phyloP scores from a whole-genome alignment of 2,797 vertebrate species.

The Brotula barbata region DNA sequence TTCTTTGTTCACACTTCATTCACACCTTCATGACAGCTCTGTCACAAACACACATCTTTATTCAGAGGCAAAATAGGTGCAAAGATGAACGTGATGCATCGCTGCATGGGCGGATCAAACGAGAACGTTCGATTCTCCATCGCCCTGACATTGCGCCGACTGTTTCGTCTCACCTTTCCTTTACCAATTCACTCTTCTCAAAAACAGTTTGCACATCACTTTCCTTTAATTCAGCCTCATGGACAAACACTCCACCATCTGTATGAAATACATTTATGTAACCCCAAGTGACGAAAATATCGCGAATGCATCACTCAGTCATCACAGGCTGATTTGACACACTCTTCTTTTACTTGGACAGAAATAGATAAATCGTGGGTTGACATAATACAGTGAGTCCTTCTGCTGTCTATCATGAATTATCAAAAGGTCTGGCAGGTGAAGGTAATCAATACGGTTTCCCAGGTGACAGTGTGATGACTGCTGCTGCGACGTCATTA shows the following conservation, averaged over 20 bases:
- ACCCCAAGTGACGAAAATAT: not conserved
- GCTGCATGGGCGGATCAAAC: constrained; percentile 3
- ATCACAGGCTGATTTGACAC: not conserved
- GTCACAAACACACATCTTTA: constrained; percentile 2
- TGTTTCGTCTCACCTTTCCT: constrained; percentile 1
- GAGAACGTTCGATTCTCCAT: not conserved
- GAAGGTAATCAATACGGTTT: constrained; percentile 52
- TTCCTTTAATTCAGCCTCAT: not conserved
- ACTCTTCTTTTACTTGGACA: not conserved
- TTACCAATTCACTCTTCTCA: not conserved
- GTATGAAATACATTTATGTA: constrained; percentile 6
- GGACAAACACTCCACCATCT: not conserved
- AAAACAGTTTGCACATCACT: not conserved
- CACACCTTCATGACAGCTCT: not conserved
- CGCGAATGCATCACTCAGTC: not conserved
- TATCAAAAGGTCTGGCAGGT: constrained; percentile 23
- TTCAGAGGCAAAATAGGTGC: constrained; percentile 1
- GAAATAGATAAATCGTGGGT: not conserved
- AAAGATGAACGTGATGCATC: not conserved
- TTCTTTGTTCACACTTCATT: not conserved
- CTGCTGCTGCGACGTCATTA: constrained; percentile 40
- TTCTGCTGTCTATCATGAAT: constrained; percentile 24
- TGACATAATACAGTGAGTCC: constrained; percentile 5
- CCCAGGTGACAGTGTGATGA: constrained; percentile 39
- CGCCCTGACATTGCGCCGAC: not conserved